Base-by-base conservation (phyloP, 2,888 invertebrate species). In the Heliconius charithonia region DNA sequence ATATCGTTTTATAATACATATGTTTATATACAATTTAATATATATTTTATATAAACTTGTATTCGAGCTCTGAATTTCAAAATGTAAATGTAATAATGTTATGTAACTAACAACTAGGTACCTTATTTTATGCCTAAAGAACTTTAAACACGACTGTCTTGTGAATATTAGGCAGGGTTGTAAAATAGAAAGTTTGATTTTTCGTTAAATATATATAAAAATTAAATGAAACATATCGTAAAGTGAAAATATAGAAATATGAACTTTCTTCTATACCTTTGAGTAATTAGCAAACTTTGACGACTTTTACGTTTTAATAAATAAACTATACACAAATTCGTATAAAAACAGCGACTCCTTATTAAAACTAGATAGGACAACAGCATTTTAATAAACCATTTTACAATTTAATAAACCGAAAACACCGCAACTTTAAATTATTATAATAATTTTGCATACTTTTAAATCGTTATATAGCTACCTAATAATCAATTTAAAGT, bases 61-160 rank as follows among this genome's bases (percentile, higher is more conserved):
- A 27, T 32, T 37, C 29, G 9, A 37, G 27, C 51, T 65, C 27
- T 66, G n/a, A 59, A 73, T 67, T 67, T 59, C 77, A 62, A 73
- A 41, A 76, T 76, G 69, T 78, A 66, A 71, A 76, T 72, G 59
- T 66, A 72, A 45, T 71, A 41, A 29, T 19, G 12, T 77, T 77
- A 74, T 76, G 80, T 80, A 76, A 78, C 59, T 74, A 78, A 67
- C 37, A 59, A 59, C n/a, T n/a, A 73, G 66, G 45, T 66, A 75
- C 71, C n/a, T 19, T 67, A 25, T 78, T 45, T 78, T 69, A 72
- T 45, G 69, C 67, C 65, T 73, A 80, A 69, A 74, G 69, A 72
- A 76, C 69, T 78, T 78, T 80, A 76, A 59, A n/a, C 9, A 19
- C 22, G 51, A 51, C 51, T 59, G 69, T 66, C 73, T 66, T 62